These are phyloP conservation scores for Oasisia sp. DNA, from an alignment of 2,888 invertebrate genomes.

Conservation along the genomic window DNA sequence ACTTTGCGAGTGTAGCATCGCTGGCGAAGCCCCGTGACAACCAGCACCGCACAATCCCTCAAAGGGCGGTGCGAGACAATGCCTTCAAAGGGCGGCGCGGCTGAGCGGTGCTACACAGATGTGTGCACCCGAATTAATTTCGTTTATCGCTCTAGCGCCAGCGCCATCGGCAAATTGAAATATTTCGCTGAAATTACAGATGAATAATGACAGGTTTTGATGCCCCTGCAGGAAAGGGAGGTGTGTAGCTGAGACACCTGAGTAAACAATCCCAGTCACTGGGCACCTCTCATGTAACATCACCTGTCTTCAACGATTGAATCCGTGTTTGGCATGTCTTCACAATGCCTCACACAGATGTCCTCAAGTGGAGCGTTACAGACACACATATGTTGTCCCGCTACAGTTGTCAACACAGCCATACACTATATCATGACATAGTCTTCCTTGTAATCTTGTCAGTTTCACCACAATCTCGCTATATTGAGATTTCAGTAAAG, in stretches of 20 bases:
- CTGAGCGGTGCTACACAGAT: neutral
- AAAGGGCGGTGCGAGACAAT: neutral
- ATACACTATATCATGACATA: neutral
- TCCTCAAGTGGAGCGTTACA: neutral
- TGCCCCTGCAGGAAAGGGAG: neutral
- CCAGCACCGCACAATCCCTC: neutral
- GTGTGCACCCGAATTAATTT: conserved; percentile 17
- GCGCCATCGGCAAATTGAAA: conserved; percentile 5
- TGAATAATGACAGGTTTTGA: conserved; percentile 10
- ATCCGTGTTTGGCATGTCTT: neutral
- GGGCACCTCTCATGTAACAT: neutral
- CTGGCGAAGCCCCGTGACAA: neutral
- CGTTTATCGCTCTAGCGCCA: neutral
- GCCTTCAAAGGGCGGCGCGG: neutral
- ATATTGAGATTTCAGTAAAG: neutral
- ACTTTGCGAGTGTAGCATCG: conserved; percentile 17
- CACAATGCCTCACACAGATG: neutral
- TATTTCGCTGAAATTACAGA: neutral
- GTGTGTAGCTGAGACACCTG: neutral
- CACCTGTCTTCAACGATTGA: neutral
- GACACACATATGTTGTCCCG: neutral
- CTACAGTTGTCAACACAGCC: neutral
- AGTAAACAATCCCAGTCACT: neutral
- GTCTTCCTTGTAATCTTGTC: neutral
- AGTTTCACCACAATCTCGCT: neutral